Evolutionary conservation across 2,888 invertebrate genomes (phyloP), one percentile per base, ranked within the genome.

Genomic region (Drosophila algonquin): DNA sequence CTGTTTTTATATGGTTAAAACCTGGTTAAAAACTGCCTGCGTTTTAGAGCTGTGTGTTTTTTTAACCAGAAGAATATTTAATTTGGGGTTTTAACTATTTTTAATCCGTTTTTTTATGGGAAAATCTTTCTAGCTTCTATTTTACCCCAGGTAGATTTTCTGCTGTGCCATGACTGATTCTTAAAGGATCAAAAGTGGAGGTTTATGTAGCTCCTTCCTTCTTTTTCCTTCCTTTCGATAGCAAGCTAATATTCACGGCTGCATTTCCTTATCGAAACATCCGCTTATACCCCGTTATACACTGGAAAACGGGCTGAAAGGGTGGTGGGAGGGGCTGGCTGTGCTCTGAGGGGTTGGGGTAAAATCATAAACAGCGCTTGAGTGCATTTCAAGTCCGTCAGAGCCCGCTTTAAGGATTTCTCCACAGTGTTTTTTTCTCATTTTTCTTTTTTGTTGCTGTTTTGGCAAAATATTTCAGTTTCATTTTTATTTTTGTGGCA

Each of bases 361-460:
- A 55, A 53, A 52, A 64, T 72, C 71, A 80, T 67, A 75, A 82
- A 70, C 64, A 59, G 63, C 57, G 58, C 63, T 60, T 53, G 54
- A 77, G 75, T 82, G 73, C 88, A 69, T 85, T 80, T 73, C 58
- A 61, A 71, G 65, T 63, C 59, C 64, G 47, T 51, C 65, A 56
- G 58, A n/a, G 46, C 14, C 35, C 18, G 73, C 80, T 83, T 77
- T 69, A 80, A 71, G 60, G 75, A 68, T 75, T 73, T 70, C 57
- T 21, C 18, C 76, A 58, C 60, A 53, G 44, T 21, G 44, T 21
- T 57, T 67, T 48, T 52, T 27, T n/a, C 14, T 18, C 54, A 18
- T 3, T 51, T 47, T 27, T 45, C 40, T 54, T 59, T 55, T 35
- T 21, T 53, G 12, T 76, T 14, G 18, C 21, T 47, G 6, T 32